phyloP scores from a whole-genome alignment of 2,888 invertebrate genomes.

The Dysmachus trigonus region DNA sequence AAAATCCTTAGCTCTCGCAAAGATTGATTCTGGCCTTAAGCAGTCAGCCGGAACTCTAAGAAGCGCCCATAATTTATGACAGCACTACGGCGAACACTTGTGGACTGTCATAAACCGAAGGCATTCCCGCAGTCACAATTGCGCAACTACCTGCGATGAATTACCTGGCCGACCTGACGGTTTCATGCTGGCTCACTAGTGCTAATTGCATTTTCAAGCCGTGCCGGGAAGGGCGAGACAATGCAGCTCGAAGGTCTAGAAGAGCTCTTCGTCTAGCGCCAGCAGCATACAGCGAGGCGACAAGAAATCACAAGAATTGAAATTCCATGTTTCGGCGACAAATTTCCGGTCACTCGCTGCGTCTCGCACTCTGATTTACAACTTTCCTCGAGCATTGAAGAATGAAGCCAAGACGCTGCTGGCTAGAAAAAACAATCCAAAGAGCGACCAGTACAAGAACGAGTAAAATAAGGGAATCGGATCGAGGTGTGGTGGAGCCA shows the following conservation, averaged over 20 bases:
- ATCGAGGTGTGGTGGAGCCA: conserved; percentile 14
- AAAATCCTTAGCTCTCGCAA: not conserved
- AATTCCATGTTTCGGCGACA: conserved; percentile 60
- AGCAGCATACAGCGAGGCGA: conserved; percentile 22
- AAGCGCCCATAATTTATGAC: conserved; percentile 38
- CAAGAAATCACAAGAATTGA: conserved; percentile 51
- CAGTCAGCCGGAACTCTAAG: not conserved
- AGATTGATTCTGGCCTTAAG: not conserved
- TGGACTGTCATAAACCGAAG: conserved; percentile 19
- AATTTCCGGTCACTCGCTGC: conserved; percentile 56
- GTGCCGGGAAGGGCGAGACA: not conserved
- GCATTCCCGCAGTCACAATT: not conserved
- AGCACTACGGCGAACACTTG: not conserved
- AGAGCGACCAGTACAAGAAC: not conserved
- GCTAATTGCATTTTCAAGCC: conserved; percentile 41
- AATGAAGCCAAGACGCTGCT: not conserved
- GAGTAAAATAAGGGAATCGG: not conserved
- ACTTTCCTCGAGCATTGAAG: conserved; percentile 24
- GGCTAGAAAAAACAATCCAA: not conserved
- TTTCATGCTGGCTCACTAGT: conserved; percentile 40
- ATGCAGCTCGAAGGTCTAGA: conserved; percentile 47
- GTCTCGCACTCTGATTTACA: conserved; percentile 47
- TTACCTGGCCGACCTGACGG: conserved; percentile 23
- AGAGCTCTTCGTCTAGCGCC: conserved; percentile 47
- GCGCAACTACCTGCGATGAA: conserved; percentile 34